Evolutionary conservation across 2,113 vertebrate species (phyloP), one percentile per base, ranked within the genome.

Genomic region (Tor tambroides): DNA sequence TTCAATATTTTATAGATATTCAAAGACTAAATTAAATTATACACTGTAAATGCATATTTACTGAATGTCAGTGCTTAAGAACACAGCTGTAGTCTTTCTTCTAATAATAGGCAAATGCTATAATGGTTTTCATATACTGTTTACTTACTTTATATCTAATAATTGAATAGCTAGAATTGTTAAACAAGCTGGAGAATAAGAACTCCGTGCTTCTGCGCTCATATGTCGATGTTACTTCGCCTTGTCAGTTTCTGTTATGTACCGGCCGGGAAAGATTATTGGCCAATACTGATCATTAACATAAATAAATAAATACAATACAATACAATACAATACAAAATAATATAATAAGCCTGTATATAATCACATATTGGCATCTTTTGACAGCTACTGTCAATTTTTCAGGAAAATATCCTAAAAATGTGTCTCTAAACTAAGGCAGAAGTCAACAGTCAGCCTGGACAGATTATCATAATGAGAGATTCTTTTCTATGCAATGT

Each of bases 401-500:
- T 30, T 6, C 21, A 41, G 71, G 38, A 41, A 43, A 3, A 74
- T 41, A 74, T 46, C 9, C 9, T 23, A 26, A 75, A 46, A n/a
- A 2, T 46, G 2, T 38, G 21, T n/a, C 11, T 46, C 11, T 46
- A 26, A 38, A 54, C 17, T 54, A 54, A 54, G 0, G 38, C 9
- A 23, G 21, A 2, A 80, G 3, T n/a, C 2, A 46, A 51, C 63
- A 19, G 17, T 51, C 12, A 32, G 41, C 19, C 80, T 41, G n/a
- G 38, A 49, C 35, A 67, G 61, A 69, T 49, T 49, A 43, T 46
- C 80, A 32, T 65, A 83, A 80, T n/a, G 11, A 76, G 26, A 23
- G 21, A 43, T 35, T 43, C 3, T 26, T 65, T 65, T 82, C 38
- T 61, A 46, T 19, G 14, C 26, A 82, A 82, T 28, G 9, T 54